Conservation (phyloP, 1,140 invertebrate genomes). For the Dendrolimus punctatus region DNA sequence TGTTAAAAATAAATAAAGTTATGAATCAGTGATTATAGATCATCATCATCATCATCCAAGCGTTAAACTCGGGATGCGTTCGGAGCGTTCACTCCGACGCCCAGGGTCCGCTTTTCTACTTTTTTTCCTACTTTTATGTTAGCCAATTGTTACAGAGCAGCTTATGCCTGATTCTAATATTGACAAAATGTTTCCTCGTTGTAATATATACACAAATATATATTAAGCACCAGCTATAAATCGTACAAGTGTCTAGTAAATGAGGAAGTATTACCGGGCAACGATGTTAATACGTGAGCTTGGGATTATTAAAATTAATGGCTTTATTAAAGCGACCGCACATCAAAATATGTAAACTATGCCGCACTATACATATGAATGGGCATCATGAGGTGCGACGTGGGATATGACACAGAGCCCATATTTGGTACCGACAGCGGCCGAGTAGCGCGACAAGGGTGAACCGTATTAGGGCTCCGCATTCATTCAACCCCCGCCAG, state of each 20-base stretch:
- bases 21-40: too few relatives aligned
- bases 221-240: background rate
- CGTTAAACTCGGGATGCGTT: too few relatives aligned
- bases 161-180: too few relatives aligned
- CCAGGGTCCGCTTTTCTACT: too few relatives aligned
- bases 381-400: conserved; percentile 26
- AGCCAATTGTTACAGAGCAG: too few relatives aligned
- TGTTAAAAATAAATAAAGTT: too few relatives aligned
- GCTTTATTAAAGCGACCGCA: conserved; percentile 37
- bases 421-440: conserved; percentile 49
- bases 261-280: conserved; percentile 17
- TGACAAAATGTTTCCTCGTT: background rate
- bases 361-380: conserved; percentile 48
- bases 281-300: conserved; percentile 13
- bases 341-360: conserved; percentile 49
- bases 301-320: conserved; percentile 41
- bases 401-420: conserved; percentile 41
- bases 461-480: conserved; percentile 39
- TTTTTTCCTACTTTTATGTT: too few relatives aligned
- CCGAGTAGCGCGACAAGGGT: conserved; percentile 34
- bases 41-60: too few relatives aligned
- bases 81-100: too few relatives aligned
- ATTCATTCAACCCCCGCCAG: conserved; percentile 35
- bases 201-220: background rate
- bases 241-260: conserved; percentile 8